Evolutionary conservation across 2,797 vertebrate genomes (phyloP), one percentile per base, ranked within the genome.

Genomic region (Muraenolepis orangiensis): DNA sequence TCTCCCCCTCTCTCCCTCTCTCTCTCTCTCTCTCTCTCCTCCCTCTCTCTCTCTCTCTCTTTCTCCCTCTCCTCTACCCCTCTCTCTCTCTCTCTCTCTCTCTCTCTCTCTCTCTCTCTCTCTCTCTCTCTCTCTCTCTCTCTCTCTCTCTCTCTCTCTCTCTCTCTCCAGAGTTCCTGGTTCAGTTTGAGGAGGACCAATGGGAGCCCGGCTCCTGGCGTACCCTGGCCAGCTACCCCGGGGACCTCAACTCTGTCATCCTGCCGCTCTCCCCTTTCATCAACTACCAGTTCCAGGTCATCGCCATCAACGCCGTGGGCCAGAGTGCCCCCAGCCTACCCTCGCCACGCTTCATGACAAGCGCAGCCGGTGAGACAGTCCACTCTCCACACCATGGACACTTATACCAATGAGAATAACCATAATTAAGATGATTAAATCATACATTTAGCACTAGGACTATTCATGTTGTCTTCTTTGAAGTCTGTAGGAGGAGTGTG

Each of bases 241-340:
- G 96, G 28, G 94, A 91, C 2, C 81, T 96, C 77, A 98, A 98
- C 90, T 94, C 97, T 0, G 97, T 95, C 0, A 12, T 94, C 72
- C 93, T 99, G 78, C 93, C 92, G 74, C 95, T 99, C 0, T 93
- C 95, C 0, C 96, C 98, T 0, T 98, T 95, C 0, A 94, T 98
- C 82, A 97, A 98, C 92, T 99, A 99, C 81, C 95, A 96, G 78
- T 99, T 99, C 89, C 93, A 97, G n/a, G 96, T 99, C 72, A 95
- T 98, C 0, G 96, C 97, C 0, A 82, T 97, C 82, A 99, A 99
- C n/a, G 89, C 94, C 0, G 96, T 99, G 64, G 97, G 98, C 72
- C 95, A 91, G 85, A 98, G 98, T 80, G 75, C 87, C 46, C 96
- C 98, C 76, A 99, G 98, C 70, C n/a, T 23, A 2, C 93, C 97